Percentiles rank a stretch among this genome's conserved stretches.
Evolutionary conservation across 2,797 vertebrate genomes (phyloP).

Genomic region (Chloroceryle inda): DNA sequence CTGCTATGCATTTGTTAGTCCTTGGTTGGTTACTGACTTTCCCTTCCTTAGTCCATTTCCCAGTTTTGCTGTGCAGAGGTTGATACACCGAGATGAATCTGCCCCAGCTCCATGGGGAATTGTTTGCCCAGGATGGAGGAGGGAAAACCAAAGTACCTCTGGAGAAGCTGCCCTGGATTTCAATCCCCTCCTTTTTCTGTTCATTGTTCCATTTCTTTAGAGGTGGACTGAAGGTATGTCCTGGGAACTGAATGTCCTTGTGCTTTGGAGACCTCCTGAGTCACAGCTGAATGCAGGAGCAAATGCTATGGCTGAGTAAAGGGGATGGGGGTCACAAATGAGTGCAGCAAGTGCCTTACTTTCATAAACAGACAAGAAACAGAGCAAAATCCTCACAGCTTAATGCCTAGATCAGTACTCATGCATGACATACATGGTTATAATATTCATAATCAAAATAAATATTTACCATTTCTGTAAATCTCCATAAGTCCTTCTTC

Average conservation of each 20-base stretch:
- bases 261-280: slow-evolving; percentile 5
- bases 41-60: background rate
- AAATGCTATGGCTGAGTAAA: background rate
- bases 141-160: background rate
- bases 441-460: slow-evolving; percentile 42
- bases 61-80: background rate
- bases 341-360: background rate
- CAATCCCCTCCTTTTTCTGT: background rate
- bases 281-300: background rate
- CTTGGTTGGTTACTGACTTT: background rate
- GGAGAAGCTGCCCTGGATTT: background rate
- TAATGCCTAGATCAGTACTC: background rate
- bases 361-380: background rate
- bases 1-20: background rate
- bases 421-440: background rate
- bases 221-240: background rate
- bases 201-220: background rate
- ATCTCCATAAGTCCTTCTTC: slow-evolving; percentile 24
- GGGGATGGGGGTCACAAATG: background rate
- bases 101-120: background rate
- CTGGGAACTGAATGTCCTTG: background rate
- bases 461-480: slow-evolving; percentile 34
- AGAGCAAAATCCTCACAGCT: background rate
- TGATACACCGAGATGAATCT: accelerated
- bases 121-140: background rate